A percentile compares a stretch with the other conserved stretches of the same genome.
Evolutionary conservation across 1,140 invertebrate genomes (phyloP).

Genomic region (Homalodisca vitripennis): DNA sequence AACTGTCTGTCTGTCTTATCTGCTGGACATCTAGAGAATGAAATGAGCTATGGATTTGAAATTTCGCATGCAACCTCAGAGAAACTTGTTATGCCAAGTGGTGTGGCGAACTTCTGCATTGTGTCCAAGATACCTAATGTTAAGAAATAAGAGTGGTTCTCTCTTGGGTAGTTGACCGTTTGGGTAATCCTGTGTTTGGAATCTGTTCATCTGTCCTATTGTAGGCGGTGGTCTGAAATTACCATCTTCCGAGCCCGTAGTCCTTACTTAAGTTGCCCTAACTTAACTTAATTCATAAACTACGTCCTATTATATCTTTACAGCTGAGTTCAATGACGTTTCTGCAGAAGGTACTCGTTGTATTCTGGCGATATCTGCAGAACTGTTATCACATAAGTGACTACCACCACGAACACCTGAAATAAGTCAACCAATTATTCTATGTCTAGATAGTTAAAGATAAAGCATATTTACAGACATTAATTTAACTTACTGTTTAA

Average conservation of each 20-base stretch:
- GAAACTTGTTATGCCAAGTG: too few relatives aligned
- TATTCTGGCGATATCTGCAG: slow-evolving; percentile 8
- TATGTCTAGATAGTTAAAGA: too few relatives aligned
- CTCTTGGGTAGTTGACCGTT: not conserved
- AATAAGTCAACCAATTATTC: too few relatives aligned
- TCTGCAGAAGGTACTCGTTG: slow-evolving; percentile 10
- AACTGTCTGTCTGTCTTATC: too few relatives aligned
- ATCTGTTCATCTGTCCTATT: not conserved
- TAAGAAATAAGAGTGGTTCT: not conserved
- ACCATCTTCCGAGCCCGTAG: too few relatives aligned
- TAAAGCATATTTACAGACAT: too few relatives aligned
- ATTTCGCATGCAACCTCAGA: too few relatives aligned
- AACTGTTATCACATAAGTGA: slow-evolving; percentile 23
- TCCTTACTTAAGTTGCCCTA: not conserved
- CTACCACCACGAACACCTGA: slow-evolving; percentile 23
- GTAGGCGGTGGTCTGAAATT: not conserved
- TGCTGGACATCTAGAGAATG: too few relatives aligned
- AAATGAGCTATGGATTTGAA: too few relatives aligned
- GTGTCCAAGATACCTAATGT: not conserved
- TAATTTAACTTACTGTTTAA: not conserved
- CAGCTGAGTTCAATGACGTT: not conserved
- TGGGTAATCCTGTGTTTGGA: not conserved
- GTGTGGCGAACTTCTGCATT: too few relatives aligned
- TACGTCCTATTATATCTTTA: not conserved
- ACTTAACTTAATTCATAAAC: not conserved